Evolutionary conservation across 1,140 invertebrate genomes (phyloP).

Genomic region (Musca domestica): DNA sequence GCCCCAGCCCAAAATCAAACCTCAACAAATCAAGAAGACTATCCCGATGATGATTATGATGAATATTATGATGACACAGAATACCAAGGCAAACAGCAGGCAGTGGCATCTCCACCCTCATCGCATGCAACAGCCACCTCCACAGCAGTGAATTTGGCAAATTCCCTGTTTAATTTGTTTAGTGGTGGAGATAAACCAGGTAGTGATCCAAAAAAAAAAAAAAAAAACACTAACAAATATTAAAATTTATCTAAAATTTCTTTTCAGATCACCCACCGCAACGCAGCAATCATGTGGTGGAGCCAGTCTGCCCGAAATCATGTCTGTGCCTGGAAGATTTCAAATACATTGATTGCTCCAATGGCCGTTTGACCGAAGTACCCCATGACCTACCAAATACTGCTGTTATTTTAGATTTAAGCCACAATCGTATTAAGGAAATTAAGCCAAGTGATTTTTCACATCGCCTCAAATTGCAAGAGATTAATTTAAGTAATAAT

Average conservation of each 20-base stretch:
- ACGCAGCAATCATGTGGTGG: slow-evolving; percentile 45
- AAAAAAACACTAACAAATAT: too few relatives aligned
- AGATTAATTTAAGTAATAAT: slow-evolving; percentile 47
- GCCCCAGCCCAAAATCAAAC: slow-evolving; percentile 35
- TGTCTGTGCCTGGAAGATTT: slow-evolving; percentile 45
- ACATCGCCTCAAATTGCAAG: slow-evolving; percentile 42
- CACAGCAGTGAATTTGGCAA: slow-evolving; percentile 27
- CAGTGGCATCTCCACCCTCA: slow-evolving; percentile 11
- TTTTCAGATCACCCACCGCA: slow-evolving; percentile 38
- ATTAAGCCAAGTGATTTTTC: slow-evolving; percentile 41
- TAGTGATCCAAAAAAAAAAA: not conserved
- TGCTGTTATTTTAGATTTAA: slow-evolving; percentile 46
- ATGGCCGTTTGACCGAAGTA: slow-evolving; percentile 40
- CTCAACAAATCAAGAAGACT: slow-evolving; percentile 22
- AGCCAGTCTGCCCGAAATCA: slow-evolving; percentile 44
- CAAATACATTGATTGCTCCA: slow-evolving; percentile 41
- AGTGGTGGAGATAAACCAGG: not conserved
- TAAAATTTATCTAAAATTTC: too few relatives aligned
- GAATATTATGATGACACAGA: slow-evolving; percentile 32
- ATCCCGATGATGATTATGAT: slow-evolving; percentile 35
- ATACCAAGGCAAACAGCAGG: slow-evolving; percentile 29
- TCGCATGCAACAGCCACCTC: slow-evolving; percentile 35
- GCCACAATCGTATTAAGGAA: slow-evolving; percentile 45
- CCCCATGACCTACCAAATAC: slow-evolving; percentile 45
- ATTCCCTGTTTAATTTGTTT: slow-evolving; percentile 3